Evolutionary conservation across 2,888 invertebrate genomes (phyloP).

Genomic region (Isotomurus palustris): DNA sequence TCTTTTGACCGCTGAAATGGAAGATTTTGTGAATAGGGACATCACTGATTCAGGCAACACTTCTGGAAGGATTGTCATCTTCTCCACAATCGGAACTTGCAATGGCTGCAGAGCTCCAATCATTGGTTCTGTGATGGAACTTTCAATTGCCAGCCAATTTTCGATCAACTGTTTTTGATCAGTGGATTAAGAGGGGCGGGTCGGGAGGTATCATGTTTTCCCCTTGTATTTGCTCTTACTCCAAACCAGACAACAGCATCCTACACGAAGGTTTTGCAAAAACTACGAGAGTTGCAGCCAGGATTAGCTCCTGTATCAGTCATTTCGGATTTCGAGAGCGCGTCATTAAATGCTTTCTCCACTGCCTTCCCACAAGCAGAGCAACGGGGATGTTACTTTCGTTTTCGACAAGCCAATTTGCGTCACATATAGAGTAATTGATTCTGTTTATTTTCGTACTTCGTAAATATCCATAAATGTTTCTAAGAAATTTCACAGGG

Average conservation of each 20-base stretch:
- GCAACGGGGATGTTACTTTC: background rate
- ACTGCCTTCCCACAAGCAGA: background rate
- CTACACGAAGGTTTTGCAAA: background rate
- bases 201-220: background rate
- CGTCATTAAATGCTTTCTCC: background rate
- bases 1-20: too few species aligned
- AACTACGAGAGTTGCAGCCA: background rate
- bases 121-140: background rate
- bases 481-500: too few species aligned
- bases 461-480: too few species aligned
- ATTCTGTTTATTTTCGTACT: too few species aligned
- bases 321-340: background rate
- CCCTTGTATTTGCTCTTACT: background rate
- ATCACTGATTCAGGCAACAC: too few species aligned
- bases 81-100: background rate
- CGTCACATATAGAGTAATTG: background rate
- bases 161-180: background rate
- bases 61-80: too few species aligned
- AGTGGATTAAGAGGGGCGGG: background rate
- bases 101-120: background rate
- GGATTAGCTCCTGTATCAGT: background rate
- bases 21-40: too few species aligned
- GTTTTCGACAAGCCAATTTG: background rate
- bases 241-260: background rate
- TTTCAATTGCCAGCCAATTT: background rate